These are phyloP conservation scores for Physeter macrocephalus DNA, from an alignment of 2,113 vertebrate genomes.

Conservation along the genomic window DNA sequence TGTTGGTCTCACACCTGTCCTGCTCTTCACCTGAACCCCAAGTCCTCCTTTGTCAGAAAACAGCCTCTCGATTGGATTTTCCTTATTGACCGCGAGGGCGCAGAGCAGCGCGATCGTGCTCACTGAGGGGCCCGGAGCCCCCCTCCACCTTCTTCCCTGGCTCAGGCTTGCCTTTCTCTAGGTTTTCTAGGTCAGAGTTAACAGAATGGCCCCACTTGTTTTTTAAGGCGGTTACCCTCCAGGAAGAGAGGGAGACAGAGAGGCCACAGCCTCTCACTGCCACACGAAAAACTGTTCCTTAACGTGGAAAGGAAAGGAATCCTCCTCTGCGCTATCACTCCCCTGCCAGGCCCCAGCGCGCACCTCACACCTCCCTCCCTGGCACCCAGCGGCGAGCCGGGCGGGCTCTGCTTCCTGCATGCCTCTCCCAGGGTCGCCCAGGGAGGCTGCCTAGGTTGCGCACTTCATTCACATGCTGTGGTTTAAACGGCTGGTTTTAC, in stretches of 20 bases:
- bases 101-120: background rate
- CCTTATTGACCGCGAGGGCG: background rate
- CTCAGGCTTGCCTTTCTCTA: background rate
- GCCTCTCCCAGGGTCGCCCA: background rate
- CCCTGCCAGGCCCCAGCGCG: background rate
- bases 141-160: background rate
- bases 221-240: background rate
- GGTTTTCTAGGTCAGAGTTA: background rate
- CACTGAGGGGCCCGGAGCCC: rapidly evolving
- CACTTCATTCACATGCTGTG: background rate
- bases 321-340: background rate
- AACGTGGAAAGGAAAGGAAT: background rate
- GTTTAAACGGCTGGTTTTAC: background rate
- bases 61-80: background rate
- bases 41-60: background rate
- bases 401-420: background rate
- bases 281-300: background rate
- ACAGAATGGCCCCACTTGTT: background rate
- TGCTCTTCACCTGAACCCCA: background rate
- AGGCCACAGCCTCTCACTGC: background rate
- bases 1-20: background rate
- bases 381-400: no score
- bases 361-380: no score
- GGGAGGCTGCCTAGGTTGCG: background rate
- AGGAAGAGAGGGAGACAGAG: background rate